phyloP scores from a whole-genome alignment of 2,113 vertebrate species.

The Psittacula cyanocephala region DNA sequence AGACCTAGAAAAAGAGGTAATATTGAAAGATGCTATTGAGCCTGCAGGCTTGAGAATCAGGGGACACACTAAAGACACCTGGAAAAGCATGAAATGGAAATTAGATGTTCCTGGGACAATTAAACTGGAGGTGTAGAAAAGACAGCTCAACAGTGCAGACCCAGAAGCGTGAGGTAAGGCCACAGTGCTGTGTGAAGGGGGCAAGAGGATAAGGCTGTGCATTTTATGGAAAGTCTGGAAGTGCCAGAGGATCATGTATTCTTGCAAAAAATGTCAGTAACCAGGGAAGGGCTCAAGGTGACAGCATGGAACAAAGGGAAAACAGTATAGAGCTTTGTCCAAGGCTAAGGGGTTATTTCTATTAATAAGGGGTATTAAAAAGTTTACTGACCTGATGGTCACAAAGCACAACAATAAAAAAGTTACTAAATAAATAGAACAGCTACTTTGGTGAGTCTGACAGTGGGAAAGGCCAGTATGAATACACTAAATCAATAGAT shows the following conservation, averaged over 20 bases:
- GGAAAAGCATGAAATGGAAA: background rate
- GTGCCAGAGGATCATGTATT: background rate
- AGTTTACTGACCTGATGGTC: background rate
- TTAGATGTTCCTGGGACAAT: background rate
- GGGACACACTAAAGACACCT: background rate
- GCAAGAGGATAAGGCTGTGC: background rate
- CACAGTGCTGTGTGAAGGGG: accelerated
- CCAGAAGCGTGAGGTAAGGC: background rate
- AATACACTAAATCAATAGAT: background rate
- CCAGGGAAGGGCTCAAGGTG: background rate
- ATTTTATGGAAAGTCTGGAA: background rate
- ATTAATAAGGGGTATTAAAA: background rate
- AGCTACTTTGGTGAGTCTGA: background rate
- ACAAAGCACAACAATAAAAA: background rate
- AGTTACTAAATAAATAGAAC: background rate
- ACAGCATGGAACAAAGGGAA: background rate
- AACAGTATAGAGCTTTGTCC: background rate
- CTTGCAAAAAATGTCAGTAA: background rate
- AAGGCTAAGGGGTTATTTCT: background rate
- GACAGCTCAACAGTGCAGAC: background rate
- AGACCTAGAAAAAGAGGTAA: background rate
- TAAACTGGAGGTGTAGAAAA: background rate
- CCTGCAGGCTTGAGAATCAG: background rate
- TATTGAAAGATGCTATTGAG: background rate
- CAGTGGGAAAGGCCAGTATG: background rate